Conservation (phyloP, 1,140 invertebrate species). For the Brachionus paranguensis region DNA sequence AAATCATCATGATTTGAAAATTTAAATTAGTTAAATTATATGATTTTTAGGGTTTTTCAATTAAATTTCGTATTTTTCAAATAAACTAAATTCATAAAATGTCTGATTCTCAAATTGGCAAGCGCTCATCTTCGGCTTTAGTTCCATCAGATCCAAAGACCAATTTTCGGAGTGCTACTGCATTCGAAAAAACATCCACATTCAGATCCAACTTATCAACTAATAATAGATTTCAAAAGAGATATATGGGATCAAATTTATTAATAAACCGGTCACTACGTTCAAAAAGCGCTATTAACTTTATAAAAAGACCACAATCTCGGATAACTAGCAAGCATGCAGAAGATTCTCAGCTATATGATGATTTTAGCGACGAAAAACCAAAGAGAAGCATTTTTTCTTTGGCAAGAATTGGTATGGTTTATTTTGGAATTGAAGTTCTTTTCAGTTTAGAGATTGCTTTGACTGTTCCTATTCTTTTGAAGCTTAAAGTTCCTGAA, state of each 20-base stretch:
- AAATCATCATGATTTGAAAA: background rate
- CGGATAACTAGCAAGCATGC: background rate
- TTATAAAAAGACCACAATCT: constrained; percentile 24
- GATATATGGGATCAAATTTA: background rate
- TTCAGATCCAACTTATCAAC: background rate
- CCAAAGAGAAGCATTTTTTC: constrained; percentile 15
- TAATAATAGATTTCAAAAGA: background rate
- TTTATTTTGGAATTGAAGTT: constrained; percentile 38
- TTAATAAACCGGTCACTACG: background rate
- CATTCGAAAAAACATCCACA: background rate
- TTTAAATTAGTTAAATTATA: background rate
- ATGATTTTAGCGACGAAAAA: background rate
- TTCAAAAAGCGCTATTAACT: constrained; percentile 5
- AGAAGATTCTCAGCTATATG: background rate
- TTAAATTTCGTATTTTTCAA: background rate
- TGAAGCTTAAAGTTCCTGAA: constrained; percentile 31
- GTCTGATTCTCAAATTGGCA: background rate
- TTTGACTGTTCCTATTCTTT: constrained; percentile 29
- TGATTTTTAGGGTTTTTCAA: background rate
- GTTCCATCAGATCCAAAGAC: background rate
- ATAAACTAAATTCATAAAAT: background rate
- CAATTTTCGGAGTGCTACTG: background rate
- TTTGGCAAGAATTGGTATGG: constrained; percentile 4
- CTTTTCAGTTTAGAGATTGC: constrained; percentile 26
- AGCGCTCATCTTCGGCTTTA: background rate